These are phyloP conservation scores for Athetis lepigone DNA, from an alignment of 2,888 invertebrate species.

Conservation along the genomic window DNA sequence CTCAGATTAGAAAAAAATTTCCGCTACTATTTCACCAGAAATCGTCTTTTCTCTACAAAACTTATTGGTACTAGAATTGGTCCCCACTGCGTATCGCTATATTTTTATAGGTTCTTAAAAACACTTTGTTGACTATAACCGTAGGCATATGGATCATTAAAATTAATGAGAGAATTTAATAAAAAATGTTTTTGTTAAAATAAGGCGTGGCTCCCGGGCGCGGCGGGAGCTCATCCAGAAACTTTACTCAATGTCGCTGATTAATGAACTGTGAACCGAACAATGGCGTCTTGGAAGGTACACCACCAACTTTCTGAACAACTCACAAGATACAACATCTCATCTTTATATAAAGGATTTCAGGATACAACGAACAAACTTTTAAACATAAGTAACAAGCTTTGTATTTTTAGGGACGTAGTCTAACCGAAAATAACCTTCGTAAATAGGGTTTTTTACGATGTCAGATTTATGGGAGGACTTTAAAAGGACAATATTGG, in stretches of 20 bases:
- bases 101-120: not conserved
- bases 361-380: conserved; percentile 2
- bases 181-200: conserved; percentile 19
- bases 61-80: too few species aligned
- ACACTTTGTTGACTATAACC: not conserved
- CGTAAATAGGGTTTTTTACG: conserved; percentile 53
- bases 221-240: conserved; percentile 77
- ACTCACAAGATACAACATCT: conserved; percentile 13
- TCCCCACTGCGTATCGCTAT: not conserved
- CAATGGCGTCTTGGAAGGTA: conserved; percentile 77
- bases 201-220: conserved; percentile 71
- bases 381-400: not conserved
- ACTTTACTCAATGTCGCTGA: conserved; percentile 79
- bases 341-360: conserved; percentile 27
- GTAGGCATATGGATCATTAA: conserved; percentile 13
- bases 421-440: conserved; percentile 36
- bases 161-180: conserved; percentile 31
- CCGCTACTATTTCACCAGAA: too few species aligned
- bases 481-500: conserved; percentile 34
- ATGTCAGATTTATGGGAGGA: conserved; percentile 41
- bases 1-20: too few species aligned
- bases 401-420: conserved; percentile 7
- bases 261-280: conserved; percentile 88
- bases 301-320: conserved; percentile 68
- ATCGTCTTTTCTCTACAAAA: not conserved